A percentile compares a stretch with the other conserved stretches of the same genome.
These are phyloP conservation scores for Pterocles gutturalis DNA, from an alignment of 2,113 vertebrate genomes.

Conservation along the genomic window DNA sequence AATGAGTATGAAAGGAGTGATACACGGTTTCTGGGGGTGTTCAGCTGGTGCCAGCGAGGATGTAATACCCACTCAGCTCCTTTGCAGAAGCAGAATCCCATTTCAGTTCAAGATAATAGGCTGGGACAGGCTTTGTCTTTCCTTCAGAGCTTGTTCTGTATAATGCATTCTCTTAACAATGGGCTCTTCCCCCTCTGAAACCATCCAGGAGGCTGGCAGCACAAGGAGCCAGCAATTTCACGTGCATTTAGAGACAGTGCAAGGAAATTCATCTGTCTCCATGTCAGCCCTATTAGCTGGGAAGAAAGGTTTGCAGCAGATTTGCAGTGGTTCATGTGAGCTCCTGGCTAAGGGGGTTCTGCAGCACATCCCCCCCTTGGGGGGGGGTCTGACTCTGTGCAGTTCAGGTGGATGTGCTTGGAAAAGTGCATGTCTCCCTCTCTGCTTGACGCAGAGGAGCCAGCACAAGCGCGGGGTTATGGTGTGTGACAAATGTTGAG, in stretches of 20 bases:
- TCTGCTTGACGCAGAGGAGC: background rate
- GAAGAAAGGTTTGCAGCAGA: background rate
- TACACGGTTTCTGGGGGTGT: rapidly evolving
- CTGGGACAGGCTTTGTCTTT: background rate
- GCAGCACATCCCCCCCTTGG: no score
- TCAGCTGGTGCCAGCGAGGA: rapidly evolving
- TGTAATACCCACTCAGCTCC: rapidly evolving
- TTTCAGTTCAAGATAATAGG: background rate
- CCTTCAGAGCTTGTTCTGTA: background rate
- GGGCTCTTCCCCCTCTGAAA: background rate
- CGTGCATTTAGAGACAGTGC: background rate
- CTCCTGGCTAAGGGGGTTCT: background rate
- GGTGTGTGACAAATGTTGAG: background rate
- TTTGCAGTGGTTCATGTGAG: rapidly evolving
- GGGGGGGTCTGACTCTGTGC: background rate
- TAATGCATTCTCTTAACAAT: background rate
- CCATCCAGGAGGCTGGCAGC: no score
- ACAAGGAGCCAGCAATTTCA: background rate
- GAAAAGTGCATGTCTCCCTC: background rate
- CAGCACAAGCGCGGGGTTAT: background rate
- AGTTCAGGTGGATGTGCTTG: background rate
- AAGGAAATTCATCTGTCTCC: background rate
- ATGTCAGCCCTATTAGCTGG: rapidly evolving
- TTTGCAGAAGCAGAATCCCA: background rate
- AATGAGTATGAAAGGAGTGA: rapidly evolving